phyloP scores from a whole-genome alignment of 2,888 invertebrate species.

The Invenusta paracnida region DNA sequence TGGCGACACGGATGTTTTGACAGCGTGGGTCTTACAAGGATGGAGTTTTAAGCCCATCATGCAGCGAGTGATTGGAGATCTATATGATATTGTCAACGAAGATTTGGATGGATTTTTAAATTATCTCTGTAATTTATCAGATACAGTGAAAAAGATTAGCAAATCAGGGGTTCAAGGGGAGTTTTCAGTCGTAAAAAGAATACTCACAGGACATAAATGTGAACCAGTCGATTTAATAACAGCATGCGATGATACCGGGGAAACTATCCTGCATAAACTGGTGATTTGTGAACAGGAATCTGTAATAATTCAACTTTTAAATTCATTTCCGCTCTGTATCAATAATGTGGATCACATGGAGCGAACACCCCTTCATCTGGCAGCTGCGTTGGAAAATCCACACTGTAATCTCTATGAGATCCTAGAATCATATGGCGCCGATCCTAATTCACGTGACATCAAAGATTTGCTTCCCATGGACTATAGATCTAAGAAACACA shows the following conservation, averaged over 20 bases:
- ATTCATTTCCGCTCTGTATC: neutral
- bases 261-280: neutral
- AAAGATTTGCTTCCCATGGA: neutral
- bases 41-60: neutral
- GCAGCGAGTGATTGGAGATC: neutral
- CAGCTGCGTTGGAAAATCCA: neutral
- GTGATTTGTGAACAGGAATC: neutral
- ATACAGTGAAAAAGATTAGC: neutral
- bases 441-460: neutral
- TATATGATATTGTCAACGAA: conserved; percentile 4
- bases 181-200: neutral
- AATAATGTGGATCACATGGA: neutral
- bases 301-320: neutral
- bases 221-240: neutral
- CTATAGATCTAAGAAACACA: neutral
- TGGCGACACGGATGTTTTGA: neutral
- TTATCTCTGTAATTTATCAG: neutral
- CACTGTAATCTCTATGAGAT: neutral
- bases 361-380: neutral
- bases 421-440: neutral
- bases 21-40: neutral
- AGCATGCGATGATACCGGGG: neutral
- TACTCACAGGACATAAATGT: neutral
- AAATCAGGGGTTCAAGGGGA: neutral
- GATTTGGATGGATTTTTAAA: neutral